These are phyloP conservation scores for Pararge aegeria DNA, from an alignment of 1,140 invertebrate species.

Conservation along the genomic window DNA sequence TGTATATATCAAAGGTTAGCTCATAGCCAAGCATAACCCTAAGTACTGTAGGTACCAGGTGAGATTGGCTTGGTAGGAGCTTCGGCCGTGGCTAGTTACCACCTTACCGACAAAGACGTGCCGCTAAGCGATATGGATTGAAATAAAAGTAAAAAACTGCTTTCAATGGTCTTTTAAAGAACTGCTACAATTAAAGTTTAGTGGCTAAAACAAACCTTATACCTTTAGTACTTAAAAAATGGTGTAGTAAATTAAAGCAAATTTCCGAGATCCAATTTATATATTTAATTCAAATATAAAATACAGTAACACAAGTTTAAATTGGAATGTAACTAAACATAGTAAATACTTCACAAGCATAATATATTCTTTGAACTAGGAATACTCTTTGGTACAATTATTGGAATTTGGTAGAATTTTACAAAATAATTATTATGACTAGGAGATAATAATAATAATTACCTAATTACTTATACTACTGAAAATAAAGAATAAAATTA, in stretches of 20 bases:
- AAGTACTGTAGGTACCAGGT: no score
- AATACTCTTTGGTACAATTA: constrained; percentile 1
- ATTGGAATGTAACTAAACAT: neutral
- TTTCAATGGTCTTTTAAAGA: no score
- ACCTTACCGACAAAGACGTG: no score
- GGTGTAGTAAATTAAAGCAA: neutral
- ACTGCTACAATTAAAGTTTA: no score
- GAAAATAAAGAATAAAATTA: neutral
- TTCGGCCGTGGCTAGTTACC: no score
- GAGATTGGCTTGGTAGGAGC: no score
- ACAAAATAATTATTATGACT: neutral
- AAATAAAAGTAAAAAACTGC: no score
- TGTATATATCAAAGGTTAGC: no score
- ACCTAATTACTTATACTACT: neutral
- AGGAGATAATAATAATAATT: neutral
- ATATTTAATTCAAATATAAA: constrained; percentile 2
- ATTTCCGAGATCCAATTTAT: neutral
- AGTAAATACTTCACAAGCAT: constrained; percentile 2
- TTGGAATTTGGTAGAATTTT: neutral
- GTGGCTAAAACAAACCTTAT: no score
- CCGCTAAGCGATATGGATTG: no score
- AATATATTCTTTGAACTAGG: neutral
- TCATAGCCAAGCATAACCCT: no score
- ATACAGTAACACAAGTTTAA: neutral
- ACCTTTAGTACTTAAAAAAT: no score